phyloP scores from a whole-genome alignment of 2,888 invertebrate genomes.

The Fissipunctia ypsillon region DNA sequence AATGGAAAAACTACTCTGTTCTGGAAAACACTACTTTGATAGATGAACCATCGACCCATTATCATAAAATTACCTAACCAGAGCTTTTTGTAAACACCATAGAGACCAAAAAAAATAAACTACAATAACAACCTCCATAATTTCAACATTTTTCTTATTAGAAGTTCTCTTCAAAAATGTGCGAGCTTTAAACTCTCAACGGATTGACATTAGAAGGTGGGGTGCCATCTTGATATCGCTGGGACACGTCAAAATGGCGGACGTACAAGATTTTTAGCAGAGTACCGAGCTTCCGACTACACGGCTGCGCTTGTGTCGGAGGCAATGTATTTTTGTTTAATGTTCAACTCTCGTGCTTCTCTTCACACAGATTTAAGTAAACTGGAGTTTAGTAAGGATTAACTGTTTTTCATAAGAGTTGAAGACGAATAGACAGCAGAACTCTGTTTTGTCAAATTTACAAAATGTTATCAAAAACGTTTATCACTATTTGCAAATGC shows the following conservation, averaged over 20 bases:
- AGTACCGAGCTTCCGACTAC: slow-evolving; percentile 65
- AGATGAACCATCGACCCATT: no score
- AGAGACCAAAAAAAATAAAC: no score
- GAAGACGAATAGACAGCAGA: background rate
- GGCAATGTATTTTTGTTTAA: slow-evolving; percentile 34
- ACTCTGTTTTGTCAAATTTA: background rate
- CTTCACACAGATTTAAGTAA: slow-evolving; percentile 12
- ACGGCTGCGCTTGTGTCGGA: slow-evolving; percentile 1
- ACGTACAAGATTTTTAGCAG: slow-evolving; percentile 69
- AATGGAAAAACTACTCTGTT: background rate
- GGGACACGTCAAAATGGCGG: slow-evolving; percentile 68
- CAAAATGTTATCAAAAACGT: background rate
- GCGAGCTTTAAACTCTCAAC: background rate
- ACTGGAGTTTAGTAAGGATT: slow-evolving; percentile 1
- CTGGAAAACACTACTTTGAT: background rate
- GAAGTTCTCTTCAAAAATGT: background rate
- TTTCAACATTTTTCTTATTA: background rate
- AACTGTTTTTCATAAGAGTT: background rate
- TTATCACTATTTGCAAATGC: background rate
- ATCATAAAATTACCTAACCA: background rate
- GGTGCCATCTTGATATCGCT: slow-evolving; percentile 71
- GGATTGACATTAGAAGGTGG: slow-evolving; percentile 39
- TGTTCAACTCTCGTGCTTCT: background rate
- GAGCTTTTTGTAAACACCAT: no score
- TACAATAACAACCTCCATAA: background rate